These are phyloP conservation scores for Salminus brasiliensis DNA, from an alignment of 2,113 vertebrate species.

Conservation along the genomic window DNA sequence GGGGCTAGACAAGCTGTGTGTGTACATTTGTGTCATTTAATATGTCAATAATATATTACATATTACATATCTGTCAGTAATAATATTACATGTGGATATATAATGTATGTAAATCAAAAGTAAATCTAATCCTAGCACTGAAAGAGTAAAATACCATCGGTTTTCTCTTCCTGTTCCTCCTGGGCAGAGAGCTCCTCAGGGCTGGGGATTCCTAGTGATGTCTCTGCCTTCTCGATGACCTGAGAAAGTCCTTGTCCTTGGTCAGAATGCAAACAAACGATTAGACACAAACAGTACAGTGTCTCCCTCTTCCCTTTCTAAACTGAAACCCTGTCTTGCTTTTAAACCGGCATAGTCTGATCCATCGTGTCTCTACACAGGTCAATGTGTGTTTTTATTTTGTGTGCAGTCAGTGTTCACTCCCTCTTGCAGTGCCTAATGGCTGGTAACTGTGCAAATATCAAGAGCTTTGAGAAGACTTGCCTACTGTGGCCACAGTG, in stretches of 20 bases:
- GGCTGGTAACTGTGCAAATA: background rate
- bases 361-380: too few species aligned
- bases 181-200: slow-evolving; percentile 83
- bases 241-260: slow-evolving; percentile 92
- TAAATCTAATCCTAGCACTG: too few species aligned
- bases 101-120: too few species aligned
- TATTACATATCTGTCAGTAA: too few species aligned
- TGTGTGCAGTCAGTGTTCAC: background rate
- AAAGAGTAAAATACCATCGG: too few species aligned
- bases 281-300: background rate
- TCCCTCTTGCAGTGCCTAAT: background rate
- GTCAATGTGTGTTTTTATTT: background rate
- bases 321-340: background rate
- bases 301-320: background rate
- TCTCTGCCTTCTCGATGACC: slow-evolving; percentile 97
- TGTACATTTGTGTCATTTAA: too few species aligned
- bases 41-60: too few species aligned
- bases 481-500: slow-evolving; percentile 93
- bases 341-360: background rate
- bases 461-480: slow-evolving; percentile 56
- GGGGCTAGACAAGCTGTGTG: too few species aligned
- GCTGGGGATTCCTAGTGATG: slow-evolving; percentile 90
- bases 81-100: too few species aligned
- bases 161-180: slow-evolving; percentile 59
- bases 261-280: slow-evolving; percentile 47